Percentiles rank a stretch among this genome's conserved stretches.
Evolutionary conservation across 2,113 vertebrate genomes (phyloP).

Genomic region (Sebastes schlegelii): DNA sequence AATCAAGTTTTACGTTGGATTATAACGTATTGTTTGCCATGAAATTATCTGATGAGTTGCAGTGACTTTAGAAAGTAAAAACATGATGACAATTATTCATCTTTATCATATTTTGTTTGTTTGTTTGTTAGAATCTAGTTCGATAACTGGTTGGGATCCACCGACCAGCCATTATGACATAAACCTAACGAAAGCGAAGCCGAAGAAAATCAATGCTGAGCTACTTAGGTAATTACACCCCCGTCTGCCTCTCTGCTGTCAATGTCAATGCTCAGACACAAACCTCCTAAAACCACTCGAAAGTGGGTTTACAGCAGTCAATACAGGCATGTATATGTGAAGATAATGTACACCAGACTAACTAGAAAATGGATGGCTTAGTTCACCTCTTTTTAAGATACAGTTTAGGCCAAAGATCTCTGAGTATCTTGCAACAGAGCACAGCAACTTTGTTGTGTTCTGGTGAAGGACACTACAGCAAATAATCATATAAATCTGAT

Average conservation of each 20-base stretch:
- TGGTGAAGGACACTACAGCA: not conserved
- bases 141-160: slow-evolving; percentile 1
- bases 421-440: not conserved
- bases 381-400: not conserved
- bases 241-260: slow-evolving; percentile 19
- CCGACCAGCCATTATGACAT: slow-evolving; percentile 32
- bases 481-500: not conserved
- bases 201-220: slow-evolving; percentile 69
- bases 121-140: slow-evolving; percentile 29
- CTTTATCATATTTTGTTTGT: not conserved
- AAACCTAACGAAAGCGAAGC: slow-evolving; percentile 47
- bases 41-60: not conserved
- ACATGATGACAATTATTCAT: not conserved
- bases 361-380: not conserved
- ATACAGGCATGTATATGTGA: slow-evolving; percentile 26
- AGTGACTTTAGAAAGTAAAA: not conserved
- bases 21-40: not conserved
- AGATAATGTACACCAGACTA: not conserved
- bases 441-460: not conserved
- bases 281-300: slow-evolving; percentile 26
- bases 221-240: slow-evolving; percentile 62
- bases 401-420: not conserved
- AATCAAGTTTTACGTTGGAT: not conserved
- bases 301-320: slow-evolving; percentile 41
- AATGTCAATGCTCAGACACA: slow-evolving; percentile 41